Conservation (phyloP, 2,888 invertebrate genomes). For the Tubulanus polymorphus region DNA sequence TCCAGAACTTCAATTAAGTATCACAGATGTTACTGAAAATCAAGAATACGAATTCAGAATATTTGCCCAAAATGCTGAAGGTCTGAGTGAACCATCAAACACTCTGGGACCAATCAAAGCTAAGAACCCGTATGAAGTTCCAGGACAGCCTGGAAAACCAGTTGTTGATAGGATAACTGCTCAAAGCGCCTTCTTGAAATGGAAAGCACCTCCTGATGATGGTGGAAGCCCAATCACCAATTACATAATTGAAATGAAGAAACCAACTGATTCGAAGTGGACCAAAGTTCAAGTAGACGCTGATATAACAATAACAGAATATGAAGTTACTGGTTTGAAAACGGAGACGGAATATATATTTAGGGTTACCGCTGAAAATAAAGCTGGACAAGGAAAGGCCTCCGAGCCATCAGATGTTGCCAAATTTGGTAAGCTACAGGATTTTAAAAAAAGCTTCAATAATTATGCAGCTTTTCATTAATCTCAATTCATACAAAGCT, state of each 20-base stretch:
- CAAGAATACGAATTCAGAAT: constrained; percentile 87
- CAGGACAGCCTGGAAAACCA: constrained; percentile 1
- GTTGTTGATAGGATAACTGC: constrained; percentile 15
- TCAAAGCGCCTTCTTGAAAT: constrained; percentile 26
- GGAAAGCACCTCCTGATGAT: constrained; percentile 49
- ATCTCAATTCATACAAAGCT: too few species aligned
- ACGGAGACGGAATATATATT: constrained; percentile 47
- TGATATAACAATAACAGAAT: constrained; percentile 22
- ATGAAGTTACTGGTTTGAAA: constrained; percentile 28
- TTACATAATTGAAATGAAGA: constrained; percentile 37
- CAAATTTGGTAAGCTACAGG: neutral
- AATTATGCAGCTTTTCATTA: too few species aligned
- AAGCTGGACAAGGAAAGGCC: constrained; percentile 33
- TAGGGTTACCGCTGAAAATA: constrained; percentile 47
- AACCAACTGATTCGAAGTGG: constrained; percentile 30
- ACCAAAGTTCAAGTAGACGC: constrained; percentile 24
- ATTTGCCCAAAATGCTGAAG: constrained; percentile 65
- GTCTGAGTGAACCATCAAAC: constrained; percentile 20
- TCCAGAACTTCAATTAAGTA: constrained; percentile 27
- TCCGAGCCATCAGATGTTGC: constrained; percentile 10
- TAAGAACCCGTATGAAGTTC: constrained; percentile 2
- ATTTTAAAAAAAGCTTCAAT: too few species aligned
- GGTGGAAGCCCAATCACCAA: constrained; percentile 38
- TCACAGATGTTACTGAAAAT: constrained; percentile 70
- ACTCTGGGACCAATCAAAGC: constrained; percentile 27